A percentile compares a stretch with the other conserved stretches of the same genome.
These are phyloP conservation scores for Megalops cyprinoides DNA, from an alignment of 2,797 vertebrate species.

Conservation along the genomic window DNA sequence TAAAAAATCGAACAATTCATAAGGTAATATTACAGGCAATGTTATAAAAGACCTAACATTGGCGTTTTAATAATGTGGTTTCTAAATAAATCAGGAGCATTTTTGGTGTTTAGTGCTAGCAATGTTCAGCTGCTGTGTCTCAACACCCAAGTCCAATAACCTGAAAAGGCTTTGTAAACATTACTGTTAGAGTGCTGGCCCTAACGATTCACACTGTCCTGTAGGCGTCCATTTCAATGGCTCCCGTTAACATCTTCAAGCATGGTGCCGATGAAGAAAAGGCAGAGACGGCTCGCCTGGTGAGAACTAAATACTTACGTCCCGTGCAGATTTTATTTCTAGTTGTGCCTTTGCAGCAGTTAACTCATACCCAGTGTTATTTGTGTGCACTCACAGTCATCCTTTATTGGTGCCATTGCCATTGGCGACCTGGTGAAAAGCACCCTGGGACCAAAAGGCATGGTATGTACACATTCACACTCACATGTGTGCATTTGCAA, in stretches of 20 bases:
- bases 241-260: conserved; percentile 95
- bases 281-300: conserved; percentile 94
- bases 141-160: no score
- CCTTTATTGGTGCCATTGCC: conserved; percentile 94
- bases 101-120: not conserved
- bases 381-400: conserved; percentile 76
- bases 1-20: no score
- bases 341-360: not conserved
- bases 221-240: conserved; percentile 94
- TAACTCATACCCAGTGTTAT: not conserved
- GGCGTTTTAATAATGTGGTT: no score
- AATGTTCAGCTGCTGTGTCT: no score
- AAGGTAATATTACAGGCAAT: no score
- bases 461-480: conserved; percentile 84
- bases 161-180: no score
- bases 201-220: not conserved
- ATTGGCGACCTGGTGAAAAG: conserved; percentile 97
- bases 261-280: conserved; percentile 97
- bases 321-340: no score
- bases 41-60: no score
- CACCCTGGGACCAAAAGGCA: conserved; percentile 96
- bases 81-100: no score
- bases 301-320: no score
- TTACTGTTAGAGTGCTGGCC: not conserved
- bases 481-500: no score